These are phyloP conservation scores for Anser cygnoides DNA, from an alignment of 2,113 vertebrate species.

Conservation along the genomic window DNA sequence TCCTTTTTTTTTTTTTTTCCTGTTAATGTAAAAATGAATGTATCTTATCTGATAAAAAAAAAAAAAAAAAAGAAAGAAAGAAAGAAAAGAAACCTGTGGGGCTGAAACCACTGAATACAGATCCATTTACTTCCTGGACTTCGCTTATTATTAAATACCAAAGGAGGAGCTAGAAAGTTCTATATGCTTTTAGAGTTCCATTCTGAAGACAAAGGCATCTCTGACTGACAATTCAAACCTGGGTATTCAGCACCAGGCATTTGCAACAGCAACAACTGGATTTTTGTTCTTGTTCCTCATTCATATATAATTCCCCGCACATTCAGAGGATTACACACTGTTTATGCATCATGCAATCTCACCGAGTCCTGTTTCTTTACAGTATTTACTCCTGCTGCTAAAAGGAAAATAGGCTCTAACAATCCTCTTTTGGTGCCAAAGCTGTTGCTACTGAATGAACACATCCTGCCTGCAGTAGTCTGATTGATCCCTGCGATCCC, in stretches of 20 bases:
- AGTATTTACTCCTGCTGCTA: conserved; percentile 78
- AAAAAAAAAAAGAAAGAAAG: neutral
- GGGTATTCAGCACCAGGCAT: neutral
- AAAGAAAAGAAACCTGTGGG: neutral
- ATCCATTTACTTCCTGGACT: conserved; percentile 5
- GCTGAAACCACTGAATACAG: neutral
- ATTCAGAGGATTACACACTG: conserved; percentile 77
- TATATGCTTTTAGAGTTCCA: neutral
- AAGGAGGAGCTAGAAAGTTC: neutral
- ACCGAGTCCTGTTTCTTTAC: conserved; percentile 73
- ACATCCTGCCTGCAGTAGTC: conserved; percentile 69
- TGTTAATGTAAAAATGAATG: conserved; percentile 18
- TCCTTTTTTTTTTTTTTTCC: neutral
- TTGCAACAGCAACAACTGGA: conserved; percentile 12
- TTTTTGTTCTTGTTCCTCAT: conserved; percentile 49
- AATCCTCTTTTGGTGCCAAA: conserved; percentile 78
- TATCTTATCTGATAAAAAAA: conserved; percentile 16
- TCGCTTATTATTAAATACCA: neutral
- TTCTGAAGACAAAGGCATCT: conserved; percentile 4
- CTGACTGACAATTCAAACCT: neutral
- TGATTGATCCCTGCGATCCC: conserved; percentile 76
- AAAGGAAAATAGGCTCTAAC: conserved; percentile 77
- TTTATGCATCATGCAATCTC: conserved; percentile 73
- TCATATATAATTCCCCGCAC: conserved; percentile 66
- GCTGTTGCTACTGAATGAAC: conserved; percentile 75